These are phyloP conservation scores for Magallana ariakensis DNA, from an alignment of 1,140 invertebrate species.

Conservation along the genomic window DNA sequence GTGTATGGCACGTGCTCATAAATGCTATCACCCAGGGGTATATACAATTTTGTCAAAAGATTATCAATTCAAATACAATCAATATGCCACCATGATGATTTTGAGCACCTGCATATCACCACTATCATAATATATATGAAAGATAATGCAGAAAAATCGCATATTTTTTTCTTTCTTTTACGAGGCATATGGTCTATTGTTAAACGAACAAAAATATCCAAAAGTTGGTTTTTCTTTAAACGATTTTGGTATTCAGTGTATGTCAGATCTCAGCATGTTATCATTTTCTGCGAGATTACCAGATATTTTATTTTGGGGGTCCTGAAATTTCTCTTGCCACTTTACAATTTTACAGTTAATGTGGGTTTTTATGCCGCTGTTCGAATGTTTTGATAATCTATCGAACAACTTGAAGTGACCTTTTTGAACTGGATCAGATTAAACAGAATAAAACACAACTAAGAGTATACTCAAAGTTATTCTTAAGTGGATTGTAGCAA, in stretches of 20 bases:
- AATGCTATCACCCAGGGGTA: neutral
- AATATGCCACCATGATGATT: constrained; percentile 2
- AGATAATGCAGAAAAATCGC: neutral
- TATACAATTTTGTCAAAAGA: neutral
- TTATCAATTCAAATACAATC: neutral
- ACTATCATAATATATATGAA: neutral
- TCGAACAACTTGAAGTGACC: no score
- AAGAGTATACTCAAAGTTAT: no score
- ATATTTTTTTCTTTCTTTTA: constrained; percentile 3
- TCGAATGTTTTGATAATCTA: no score
- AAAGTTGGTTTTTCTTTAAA: neutral
- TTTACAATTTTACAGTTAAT: no score
- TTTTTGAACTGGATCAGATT: no score
- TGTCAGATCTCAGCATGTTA: constrained; percentile 10
- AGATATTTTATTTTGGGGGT: no score
- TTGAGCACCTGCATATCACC: constrained; percentile 2
- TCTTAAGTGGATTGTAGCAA: no score
- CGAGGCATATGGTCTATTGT: constrained; percentile 5
- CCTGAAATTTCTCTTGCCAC: no score
- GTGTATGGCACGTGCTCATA: neutral
- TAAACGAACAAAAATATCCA: neutral
- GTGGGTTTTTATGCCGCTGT: no score
- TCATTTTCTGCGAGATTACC: neutral
- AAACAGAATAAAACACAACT: no score
- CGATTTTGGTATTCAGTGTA: neutral